Conservation (phyloP, 2,797 vertebrate genomes). For the Gymnoscopelus braueri region DNA sequence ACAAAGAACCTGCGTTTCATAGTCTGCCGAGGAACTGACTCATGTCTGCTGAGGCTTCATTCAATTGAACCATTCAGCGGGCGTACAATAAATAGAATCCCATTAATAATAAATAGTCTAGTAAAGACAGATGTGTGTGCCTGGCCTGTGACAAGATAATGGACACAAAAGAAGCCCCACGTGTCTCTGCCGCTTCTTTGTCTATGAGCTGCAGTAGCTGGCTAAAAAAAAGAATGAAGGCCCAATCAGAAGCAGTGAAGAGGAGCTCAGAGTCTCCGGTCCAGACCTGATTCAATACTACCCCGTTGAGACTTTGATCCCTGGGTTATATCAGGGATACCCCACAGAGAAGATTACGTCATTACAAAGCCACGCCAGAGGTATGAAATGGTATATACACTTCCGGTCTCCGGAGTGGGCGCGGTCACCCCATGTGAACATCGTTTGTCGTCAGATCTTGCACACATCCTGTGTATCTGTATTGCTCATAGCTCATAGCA, state of each 20-base stretch:
- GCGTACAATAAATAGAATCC: constrained; percentile 49
- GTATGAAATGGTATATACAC: no score
- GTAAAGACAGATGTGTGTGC: constrained; percentile 32
- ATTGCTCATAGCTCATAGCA: no score
- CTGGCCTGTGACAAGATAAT: constrained; percentile 50
- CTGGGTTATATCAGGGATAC: constrained; percentile 4
- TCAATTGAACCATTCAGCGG: constrained; percentile 55
- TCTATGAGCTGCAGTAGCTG: constrained; percentile 13
- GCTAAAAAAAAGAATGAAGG: constrained; percentile 3
- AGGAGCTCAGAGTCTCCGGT: neutral
- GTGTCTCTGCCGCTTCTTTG: constrained; percentile 8
- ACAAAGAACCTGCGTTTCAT: constrained; percentile 39
- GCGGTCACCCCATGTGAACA: no score
- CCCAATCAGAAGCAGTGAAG: neutral
- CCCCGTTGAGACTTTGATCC: constrained; percentile 47
- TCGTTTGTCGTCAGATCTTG: no score
- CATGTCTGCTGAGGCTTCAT: constrained; percentile 34
- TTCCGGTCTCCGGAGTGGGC: no score
- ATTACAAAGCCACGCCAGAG: no score
- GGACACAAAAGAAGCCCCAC: constrained; percentile 34
- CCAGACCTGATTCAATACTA: constrained; percentile 30
- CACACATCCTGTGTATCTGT: no score
- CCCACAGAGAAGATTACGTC: no score
- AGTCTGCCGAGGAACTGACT: constrained; percentile 35
- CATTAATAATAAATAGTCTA: constrained; percentile 56